phyloP scores from a whole-genome alignment of 1,140 invertebrate genomes.

The Drosophila truncata region DNA sequence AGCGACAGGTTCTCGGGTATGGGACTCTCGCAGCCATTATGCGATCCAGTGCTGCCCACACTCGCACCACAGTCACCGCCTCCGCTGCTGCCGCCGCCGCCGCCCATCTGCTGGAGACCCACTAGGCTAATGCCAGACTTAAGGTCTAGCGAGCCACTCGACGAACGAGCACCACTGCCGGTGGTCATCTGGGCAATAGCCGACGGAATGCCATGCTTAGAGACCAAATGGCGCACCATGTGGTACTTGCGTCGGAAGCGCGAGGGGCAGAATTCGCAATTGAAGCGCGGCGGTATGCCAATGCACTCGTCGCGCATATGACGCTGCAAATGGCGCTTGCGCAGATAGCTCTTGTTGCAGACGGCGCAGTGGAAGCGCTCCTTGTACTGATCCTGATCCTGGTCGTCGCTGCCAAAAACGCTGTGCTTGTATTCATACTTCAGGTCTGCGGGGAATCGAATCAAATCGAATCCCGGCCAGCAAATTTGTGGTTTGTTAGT shows the following conservation, averaged over 20 bases:
- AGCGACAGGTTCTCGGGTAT: slow-evolving; percentile 79
- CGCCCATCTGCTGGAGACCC: slow-evolving; percentile 10
- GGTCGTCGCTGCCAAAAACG: slow-evolving; percentile 59
- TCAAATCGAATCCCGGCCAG: slow-evolving; percentile 29
- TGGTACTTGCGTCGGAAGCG: slow-evolving; percentile 88
- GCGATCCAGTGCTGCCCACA: slow-evolving; percentile 71
- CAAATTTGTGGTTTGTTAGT: slow-evolving; percentile 20
- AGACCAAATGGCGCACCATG: slow-evolving; percentile 87
- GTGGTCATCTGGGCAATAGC: slow-evolving; percentile 79
- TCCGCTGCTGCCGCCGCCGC: slow-evolving; percentile 63
- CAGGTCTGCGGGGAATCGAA: slow-evolving; percentile 43
- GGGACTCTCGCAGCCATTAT: slow-evolving; percentile 73
- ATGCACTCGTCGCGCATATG: slow-evolving; percentile 89
- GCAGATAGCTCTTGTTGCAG: slow-evolving; percentile 88
- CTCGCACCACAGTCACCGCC: slow-evolving; percentile 66
- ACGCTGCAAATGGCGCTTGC: slow-evolving; percentile 89
- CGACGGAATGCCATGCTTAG: slow-evolving; percentile 84
- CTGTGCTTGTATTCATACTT: slow-evolving; percentile 68
- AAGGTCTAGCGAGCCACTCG: slow-evolving; percentile 25
- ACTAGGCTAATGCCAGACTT: slow-evolving; percentile 16
- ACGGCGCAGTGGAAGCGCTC: slow-evolving; percentile 87
- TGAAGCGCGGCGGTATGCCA: slow-evolving; percentile 89
- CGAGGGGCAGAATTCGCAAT: slow-evolving; percentile 88
- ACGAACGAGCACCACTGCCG: slow-evolving; percentile 64
- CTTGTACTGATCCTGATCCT: slow-evolving; percentile 30